Evolutionary conservation across 2,113 vertebrate genomes (phyloP).

Genomic region (Plestiodon gilberti): DNA sequence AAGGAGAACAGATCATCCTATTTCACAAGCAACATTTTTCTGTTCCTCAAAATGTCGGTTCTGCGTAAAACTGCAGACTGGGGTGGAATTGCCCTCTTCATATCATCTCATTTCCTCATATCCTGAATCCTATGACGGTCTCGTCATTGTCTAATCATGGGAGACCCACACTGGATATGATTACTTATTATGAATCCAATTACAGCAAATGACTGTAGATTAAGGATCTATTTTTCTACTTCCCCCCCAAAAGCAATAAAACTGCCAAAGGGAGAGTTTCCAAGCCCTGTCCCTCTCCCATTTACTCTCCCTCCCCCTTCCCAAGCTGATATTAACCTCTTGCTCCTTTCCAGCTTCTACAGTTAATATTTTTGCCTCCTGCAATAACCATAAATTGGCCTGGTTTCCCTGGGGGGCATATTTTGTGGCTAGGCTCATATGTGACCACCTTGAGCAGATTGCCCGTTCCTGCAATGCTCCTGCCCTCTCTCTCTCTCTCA

Average conservation of each 20-base stretch:
- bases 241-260: constrained; percentile 35
- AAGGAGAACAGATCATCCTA: neutral
- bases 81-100: neutral
- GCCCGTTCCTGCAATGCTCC: neutral
- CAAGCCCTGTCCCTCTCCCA: neutral
- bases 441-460: neutral
- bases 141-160: neutral
- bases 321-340: neutral
- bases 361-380: neutral
- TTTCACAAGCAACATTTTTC: neutral
- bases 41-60: neutral
- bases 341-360: constrained; percentile 15
- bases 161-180: neutral
- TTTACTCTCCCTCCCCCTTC: constrained; percentile 6
- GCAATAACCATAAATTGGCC: constrained; percentile 30
- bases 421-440: neutral
- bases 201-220: constrained; percentile 6
- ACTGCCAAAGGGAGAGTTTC: constrained; percentile 46
- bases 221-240: neutral
- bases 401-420: neutral
- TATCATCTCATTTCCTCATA: neutral
- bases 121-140: neutral
- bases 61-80: neutral
- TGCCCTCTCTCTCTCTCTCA: neutral
- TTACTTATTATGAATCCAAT: neutral